Percentiles rank a stretch among this genome's conserved stretches.
These are phyloP conservation scores for Drosophila sp. DNA, from an alignment of 1,140 invertebrate species.

Conservation along the genomic window DNA sequence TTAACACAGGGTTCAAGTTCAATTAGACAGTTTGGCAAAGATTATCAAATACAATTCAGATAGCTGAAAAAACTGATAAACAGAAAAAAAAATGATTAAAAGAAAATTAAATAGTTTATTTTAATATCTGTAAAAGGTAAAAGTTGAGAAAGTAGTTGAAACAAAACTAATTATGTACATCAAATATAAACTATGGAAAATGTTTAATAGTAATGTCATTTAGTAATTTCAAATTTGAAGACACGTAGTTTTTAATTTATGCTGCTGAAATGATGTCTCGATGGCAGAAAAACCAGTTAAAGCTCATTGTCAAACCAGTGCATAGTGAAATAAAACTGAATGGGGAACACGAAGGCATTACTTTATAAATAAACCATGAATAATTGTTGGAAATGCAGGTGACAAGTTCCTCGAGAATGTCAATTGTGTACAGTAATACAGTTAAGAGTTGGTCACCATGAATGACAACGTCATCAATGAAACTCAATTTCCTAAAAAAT, in stretches of 20 bases:
- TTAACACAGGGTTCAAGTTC: constrained; percentile 73
- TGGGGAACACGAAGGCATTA: neutral
- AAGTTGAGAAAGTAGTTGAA: too few relatives aligned
- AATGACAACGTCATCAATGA: constrained; percentile 10
- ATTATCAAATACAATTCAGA: constrained; percentile 17
- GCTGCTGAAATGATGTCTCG: too few relatives aligned
- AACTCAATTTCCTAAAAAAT: neutral
- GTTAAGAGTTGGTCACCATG: constrained; percentile 17
- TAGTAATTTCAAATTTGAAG: too few relatives aligned
- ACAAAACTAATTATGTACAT: too few relatives aligned
- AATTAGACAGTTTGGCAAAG: constrained; percentile 53
- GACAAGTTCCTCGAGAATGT: constrained; percentile 8
- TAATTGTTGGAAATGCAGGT: constrained; percentile 4
- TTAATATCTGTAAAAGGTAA: too few relatives aligned
- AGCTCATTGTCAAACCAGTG: too few relatives aligned
- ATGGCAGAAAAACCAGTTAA: too few relatives aligned
- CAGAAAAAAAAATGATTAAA: neutral
- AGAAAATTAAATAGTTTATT: neutral
- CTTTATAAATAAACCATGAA: constrained; percentile 21
- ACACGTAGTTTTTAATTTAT: too few relatives aligned
- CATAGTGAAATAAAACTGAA: too few relatives aligned
- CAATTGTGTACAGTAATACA: neutral
- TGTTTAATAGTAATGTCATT: too few relatives aligned
- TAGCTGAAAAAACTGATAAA: neutral
- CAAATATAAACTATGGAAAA: too few relatives aligned